phyloP scores from a whole-genome alignment of 2,797 vertebrate genomes.

The Clarias platycephalus region DNA sequence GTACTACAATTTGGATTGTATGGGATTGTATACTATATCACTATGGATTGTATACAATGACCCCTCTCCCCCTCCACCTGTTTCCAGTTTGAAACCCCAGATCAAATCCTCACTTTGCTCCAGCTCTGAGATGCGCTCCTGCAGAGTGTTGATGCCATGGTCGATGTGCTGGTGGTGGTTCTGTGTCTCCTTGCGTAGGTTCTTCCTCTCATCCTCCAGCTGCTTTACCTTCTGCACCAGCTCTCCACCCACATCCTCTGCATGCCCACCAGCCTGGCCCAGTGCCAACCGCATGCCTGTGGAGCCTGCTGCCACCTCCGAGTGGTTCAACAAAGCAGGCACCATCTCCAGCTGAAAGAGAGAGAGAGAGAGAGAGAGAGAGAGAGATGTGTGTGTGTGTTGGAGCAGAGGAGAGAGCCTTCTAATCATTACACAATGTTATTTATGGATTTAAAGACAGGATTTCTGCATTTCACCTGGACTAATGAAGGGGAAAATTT shows the following conservation, averaged over 20 bases:
- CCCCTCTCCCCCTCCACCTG: neutral
- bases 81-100: neutral
- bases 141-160: conserved; percentile 70
- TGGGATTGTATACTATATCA: neutral
- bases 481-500: neutral
- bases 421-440: neutral
- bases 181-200: conserved; percentile 73
- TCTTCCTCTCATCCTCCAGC: conserved; percentile 74
- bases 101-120: conserved; percentile 72
- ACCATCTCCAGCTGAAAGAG: conserved; percentile 72
- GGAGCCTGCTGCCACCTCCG: conserved; percentile 58
- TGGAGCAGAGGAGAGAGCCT: neutral
- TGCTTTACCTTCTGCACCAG: conserved; percentile 77
- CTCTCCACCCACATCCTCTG: conserved; percentile 77
- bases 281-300: conserved; percentile 42
- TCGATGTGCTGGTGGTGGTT: conserved; percentile 74
- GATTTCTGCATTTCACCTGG: neutral
- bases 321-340: conserved; percentile 72
- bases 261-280: conserved; percentile 61
- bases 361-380: neutral
- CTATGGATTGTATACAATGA: neutral
- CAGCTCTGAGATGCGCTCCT: conserved; percentile 71
- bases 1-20: neutral
- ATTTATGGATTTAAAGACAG: neutral
- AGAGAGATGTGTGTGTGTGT: neutral